Evolutionary conservation across 2,797 vertebrate species (phyloP).

Genomic region (Crocodylus rhombifer): DNA sequence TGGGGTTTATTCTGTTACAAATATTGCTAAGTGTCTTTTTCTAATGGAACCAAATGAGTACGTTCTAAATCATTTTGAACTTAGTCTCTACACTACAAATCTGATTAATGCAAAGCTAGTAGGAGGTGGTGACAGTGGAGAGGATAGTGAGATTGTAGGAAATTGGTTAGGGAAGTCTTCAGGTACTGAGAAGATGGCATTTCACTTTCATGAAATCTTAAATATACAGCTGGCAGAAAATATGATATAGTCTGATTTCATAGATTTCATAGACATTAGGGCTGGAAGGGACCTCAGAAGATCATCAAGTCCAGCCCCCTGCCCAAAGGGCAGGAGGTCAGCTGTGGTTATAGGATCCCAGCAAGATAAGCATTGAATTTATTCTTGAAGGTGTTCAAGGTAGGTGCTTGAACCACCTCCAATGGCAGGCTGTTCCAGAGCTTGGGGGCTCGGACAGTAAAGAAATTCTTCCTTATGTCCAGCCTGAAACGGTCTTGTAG

Average conservation of each 20-base stretch:
- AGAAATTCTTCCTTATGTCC: too few relatives aligned
- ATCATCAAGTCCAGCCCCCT: too few relatives aligned
- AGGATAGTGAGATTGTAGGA: background rate
- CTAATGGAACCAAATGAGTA: background rate
- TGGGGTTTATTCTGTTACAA: background rate
- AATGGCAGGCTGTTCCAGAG: too few relatives aligned
- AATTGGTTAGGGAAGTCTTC: slow-evolving; percentile 5
- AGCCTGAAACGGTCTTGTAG: too few relatives aligned
- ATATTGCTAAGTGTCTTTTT: background rate
- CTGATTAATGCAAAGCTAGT: background rate
- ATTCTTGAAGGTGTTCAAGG: too few relatives aligned
- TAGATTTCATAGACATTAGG: background rate
- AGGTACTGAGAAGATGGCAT: slow-evolving; percentile 10
- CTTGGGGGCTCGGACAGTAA: too few relatives aligned
- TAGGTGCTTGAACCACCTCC: too few relatives aligned
- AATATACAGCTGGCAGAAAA: background rate
- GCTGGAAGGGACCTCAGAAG: too few relatives aligned
- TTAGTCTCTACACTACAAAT: slow-evolving; percentile 13
- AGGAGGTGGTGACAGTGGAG: background rate
- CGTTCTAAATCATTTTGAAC: background rate
- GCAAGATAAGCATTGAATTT: too few relatives aligned
- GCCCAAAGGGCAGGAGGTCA: too few relatives aligned
- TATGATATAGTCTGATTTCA: rapidly evolving
- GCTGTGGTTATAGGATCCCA: too few relatives aligned
- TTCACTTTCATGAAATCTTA: slow-evolving; percentile 32